Base-by-base conservation (phyloP, 2,888 invertebrate genomes). In the Pantelozetes paolii region DNA sequence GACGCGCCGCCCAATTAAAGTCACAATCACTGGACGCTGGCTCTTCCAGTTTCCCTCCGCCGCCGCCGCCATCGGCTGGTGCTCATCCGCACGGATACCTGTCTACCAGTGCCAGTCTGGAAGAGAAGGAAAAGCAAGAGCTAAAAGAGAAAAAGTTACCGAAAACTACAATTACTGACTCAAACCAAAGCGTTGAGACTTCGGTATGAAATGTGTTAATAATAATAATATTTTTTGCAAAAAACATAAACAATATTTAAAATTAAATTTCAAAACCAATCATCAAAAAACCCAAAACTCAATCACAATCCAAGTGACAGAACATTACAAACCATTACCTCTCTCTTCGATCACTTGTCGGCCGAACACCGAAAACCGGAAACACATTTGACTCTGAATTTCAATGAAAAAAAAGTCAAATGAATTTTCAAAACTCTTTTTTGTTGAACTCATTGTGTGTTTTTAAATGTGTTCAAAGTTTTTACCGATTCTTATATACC, bases 1-100 rank as follows among this genome's bases (percentile, higher is more conserved):
- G 75, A 45, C 75, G 75, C 54, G 73, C 69, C 20, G 73, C 72
- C 23, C 73, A 72, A 59, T 54, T 75, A 54, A 75, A 75, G 54
- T 75, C 75, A 23, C 54, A 50, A 20, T 75, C 75, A 3, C 57
- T 75, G 62, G 75, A 75, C 57, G 69, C 75, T 23, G 62, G 67
- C 20, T 48, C 72, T 45, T 71, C 74, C 20, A 62, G 32, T 62
- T 62, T 62, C 26, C 62, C 62, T 9, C 30, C 62, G 23, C 15
- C 62, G 20, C 54, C 5, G 54, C 2, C 23, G 23, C 15, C 15
- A 15, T 5, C n/a, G n/a, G n/a, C n/a, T n/a, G n/a, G 50, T 18
- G 20, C 11, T 50, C 62, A 62, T 62, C 30, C 30, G 9, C 30
- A 62, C 30, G 32, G 62, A 15, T 30, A 62, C 13, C 62, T 62